phyloP scores from a whole-genome alignment of 2,113 vertebrate genomes.

The Genyomyrus donnyi region DNA sequence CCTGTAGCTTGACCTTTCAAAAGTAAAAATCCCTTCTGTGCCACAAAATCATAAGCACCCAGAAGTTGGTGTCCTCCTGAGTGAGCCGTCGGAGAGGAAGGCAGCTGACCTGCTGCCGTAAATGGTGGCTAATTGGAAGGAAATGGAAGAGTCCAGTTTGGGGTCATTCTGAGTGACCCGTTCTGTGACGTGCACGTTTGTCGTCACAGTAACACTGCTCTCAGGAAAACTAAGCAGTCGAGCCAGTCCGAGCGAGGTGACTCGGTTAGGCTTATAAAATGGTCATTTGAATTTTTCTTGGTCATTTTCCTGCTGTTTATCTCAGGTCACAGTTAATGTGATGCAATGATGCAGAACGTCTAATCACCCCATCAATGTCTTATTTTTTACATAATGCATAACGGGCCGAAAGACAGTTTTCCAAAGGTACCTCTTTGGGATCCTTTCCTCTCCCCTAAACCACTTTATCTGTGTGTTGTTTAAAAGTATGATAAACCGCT shows the following conservation, averaged over 20 bases:
- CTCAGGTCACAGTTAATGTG: neutral
- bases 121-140: neutral
- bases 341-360: neutral
- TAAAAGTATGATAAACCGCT: neutral
- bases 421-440: neutral
- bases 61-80: neutral
- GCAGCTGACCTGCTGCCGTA: neutral
- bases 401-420: neutral
- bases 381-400: neutral
- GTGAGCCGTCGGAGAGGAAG: neutral
- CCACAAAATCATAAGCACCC: neutral
- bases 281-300: neutral
- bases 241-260: neutral
- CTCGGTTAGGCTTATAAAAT: neutral
- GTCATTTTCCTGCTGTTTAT: neutral
- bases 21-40: neutral
- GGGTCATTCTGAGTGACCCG: neutral
- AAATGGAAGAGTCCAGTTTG: neutral
- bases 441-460: neutral
- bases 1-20: neutral
- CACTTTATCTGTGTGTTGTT: neutral
- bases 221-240: neutral
- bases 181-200: neutral
- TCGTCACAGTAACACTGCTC: neutral
- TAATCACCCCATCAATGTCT: neutral